A percentile compares a stretch with the other conserved stretches of the same genome.
phyloP scores from a whole-genome alignment of 2,888 invertebrate species.

The Aphodius sticticus region DNA sequence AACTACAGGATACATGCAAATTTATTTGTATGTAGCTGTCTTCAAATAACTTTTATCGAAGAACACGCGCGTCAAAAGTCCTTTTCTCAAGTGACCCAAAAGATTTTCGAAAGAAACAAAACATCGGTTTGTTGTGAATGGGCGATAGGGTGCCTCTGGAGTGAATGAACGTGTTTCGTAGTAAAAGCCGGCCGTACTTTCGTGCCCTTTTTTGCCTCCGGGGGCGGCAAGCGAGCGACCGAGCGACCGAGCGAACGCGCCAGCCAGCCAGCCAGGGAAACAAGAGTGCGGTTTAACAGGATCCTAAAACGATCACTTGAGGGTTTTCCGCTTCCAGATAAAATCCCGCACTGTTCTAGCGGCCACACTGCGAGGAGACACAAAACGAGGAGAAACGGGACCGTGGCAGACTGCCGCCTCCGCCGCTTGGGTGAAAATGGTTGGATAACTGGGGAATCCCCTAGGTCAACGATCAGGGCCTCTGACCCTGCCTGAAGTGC shows the following conservation, averaged over 20 bases:
- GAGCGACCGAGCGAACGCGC: background rate
- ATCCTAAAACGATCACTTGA: conserved; percentile 39
- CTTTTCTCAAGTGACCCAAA: background rate
- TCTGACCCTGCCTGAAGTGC: conserved; percentile 54
- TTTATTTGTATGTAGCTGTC: background rate
- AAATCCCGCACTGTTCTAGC: conserved; percentile 39
- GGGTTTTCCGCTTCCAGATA: conserved; percentile 37
- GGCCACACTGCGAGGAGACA: conserved; percentile 24
- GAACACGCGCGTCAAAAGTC: background rate
- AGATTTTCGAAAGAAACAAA: background rate
- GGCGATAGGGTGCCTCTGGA: background rate
- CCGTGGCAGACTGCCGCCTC: conserved; percentile 19
- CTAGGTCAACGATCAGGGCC: conserved; percentile 58
- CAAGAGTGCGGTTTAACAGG: conserved; percentile 38
- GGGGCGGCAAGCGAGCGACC: conserved; percentile 12
- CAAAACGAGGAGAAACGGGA: background rate
- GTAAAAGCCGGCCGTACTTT: background rate
- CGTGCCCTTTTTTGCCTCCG: background rate
- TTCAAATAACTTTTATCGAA: background rate
- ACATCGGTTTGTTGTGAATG: background rate
- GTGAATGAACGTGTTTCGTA: conserved; percentile 16
- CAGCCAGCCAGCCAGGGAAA: conserved; percentile 18
- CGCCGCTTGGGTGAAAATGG: conserved; percentile 49
- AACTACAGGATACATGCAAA: too few relatives aligned
- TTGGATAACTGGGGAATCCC: conserved; percentile 53